These are phyloP conservation scores for Orchestes rusci DNA, from an alignment of 2,888 invertebrate species.

Conservation along the genomic window DNA sequence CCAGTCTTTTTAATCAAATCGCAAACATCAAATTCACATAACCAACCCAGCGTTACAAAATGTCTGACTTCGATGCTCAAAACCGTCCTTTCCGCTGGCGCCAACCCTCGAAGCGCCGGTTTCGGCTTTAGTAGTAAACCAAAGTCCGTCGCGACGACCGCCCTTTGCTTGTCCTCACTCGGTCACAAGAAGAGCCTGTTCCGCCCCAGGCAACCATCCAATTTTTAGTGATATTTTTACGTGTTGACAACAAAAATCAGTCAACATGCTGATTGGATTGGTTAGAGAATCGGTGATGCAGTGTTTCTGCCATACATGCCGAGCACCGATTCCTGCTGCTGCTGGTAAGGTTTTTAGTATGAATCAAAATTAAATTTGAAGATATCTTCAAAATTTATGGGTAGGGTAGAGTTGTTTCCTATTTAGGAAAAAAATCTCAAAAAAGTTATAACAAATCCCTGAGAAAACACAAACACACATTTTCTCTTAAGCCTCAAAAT, in stretches of 20 bases:
- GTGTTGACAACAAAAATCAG: background rate
- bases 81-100: background rate
- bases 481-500: too few species aligned
- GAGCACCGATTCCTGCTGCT: constrained; percentile 68
- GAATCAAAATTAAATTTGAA: too few species aligned
- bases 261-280: constrained; percentile 77
- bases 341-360: constrained; percentile 55
- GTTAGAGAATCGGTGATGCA: constrained; percentile 88
- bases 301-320: constrained; percentile 91
- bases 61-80: background rate
- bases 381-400: too few species aligned
- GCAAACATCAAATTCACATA: too few species aligned
- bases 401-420: background rate
- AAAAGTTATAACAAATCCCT: too few species aligned
- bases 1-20: too few species aligned
- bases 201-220: background rate
- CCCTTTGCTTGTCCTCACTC: too few species aligned
- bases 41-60: too few species aligned
- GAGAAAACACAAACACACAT: too few species aligned
- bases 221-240: background rate
- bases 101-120: background rate
- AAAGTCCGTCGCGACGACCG: too few species aligned
- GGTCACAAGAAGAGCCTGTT: too few species aligned
- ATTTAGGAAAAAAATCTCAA: background rate
- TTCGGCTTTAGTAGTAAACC: background rate